Conservation (phyloP, 1,140 invertebrate species). For the Drosophila mayri region DNA sequence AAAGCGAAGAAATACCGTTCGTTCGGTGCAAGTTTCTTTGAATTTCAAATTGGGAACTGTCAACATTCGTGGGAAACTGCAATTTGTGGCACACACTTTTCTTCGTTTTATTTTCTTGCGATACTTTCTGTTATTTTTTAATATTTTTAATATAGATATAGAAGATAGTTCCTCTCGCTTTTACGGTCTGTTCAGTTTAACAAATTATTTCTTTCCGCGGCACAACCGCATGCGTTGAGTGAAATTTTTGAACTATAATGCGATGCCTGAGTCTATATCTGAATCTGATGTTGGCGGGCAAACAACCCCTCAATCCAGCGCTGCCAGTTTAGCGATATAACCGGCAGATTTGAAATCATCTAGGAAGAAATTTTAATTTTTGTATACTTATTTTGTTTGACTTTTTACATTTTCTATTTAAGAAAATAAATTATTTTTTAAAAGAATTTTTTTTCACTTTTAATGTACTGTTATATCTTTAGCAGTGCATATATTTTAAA, state of each 20-base stretch:
- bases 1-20: constrained; percentile 3
- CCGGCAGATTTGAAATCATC: no score
- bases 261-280: no score
- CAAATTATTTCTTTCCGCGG: neutral
- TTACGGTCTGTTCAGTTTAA: neutral
- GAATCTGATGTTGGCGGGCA: no score
- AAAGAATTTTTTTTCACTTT: no score
- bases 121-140: neutral
- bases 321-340: no score
- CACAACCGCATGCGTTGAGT: neutral
- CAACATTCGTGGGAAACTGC: constrained; percentile 19
- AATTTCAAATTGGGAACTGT: constrained; percentile 27
- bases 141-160: neutral
- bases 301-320: no score
- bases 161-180: neutral
- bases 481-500: no score
- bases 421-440: no score
- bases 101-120: constrained; percentile 8
- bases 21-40: constrained; percentile 1
- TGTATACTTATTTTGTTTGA: no score
- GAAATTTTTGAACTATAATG: neutral
- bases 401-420: no score
- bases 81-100: constrained; percentile 28
- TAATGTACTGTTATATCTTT: no score
- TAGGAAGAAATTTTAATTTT: no score